Percentiles rank a stretch among this genome's conserved stretches.
Evolutionary conservation across 2,797 vertebrate species (phyloP).

Genomic region (Brachymystax lenok): DNA sequence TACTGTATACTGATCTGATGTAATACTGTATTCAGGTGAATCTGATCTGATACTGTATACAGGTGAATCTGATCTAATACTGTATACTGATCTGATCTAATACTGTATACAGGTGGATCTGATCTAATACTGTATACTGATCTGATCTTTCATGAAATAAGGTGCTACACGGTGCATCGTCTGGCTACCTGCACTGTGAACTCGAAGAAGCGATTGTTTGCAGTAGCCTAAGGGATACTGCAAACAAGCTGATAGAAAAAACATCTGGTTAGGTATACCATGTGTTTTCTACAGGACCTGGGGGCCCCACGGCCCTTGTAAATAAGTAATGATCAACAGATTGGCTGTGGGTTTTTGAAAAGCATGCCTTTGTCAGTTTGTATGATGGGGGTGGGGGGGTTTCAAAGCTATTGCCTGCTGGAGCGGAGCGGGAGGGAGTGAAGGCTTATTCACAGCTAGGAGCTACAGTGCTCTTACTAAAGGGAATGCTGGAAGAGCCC

Average conservation of each 20-base stretch:
- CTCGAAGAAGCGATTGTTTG: conserved; percentile 89
- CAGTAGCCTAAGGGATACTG: conserved; percentile 91
- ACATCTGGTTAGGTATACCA: conserved; percentile 82
- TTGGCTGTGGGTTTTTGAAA: conserved; percentile 97
- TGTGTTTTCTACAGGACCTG: conserved; percentile 93
- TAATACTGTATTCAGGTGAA: too few species aligned
- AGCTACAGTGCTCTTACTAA: conserved; percentile 29
- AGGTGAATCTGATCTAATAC: too few species aligned
- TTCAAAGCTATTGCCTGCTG: conserved; percentile 83
- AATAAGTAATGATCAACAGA: conserved; percentile 99
- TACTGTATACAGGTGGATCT: too few species aligned
- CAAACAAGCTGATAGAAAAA: conserved; percentile 85
- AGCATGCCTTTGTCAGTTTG: conserved; percentile 94
- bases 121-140: too few species aligned
- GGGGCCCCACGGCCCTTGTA: conserved; percentile 92
- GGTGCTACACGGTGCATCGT: conserved; percentile 83
- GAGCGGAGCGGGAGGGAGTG: conserved; percentile 72
- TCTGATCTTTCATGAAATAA: conserved; percentile 70
- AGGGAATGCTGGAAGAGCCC: conserved; percentile 56
- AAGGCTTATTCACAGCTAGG: conserved; percentile 64
- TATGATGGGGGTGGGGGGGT: conserved; percentile 82
- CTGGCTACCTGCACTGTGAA: conserved; percentile 68
- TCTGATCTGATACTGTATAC: too few species aligned
- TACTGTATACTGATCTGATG: too few species aligned
- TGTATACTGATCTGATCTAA: too few species aligned